Evolutionary conservation across 2,888 invertebrate genomes (phyloP).

Genomic region (Agriopis aurantiaria): DNA sequence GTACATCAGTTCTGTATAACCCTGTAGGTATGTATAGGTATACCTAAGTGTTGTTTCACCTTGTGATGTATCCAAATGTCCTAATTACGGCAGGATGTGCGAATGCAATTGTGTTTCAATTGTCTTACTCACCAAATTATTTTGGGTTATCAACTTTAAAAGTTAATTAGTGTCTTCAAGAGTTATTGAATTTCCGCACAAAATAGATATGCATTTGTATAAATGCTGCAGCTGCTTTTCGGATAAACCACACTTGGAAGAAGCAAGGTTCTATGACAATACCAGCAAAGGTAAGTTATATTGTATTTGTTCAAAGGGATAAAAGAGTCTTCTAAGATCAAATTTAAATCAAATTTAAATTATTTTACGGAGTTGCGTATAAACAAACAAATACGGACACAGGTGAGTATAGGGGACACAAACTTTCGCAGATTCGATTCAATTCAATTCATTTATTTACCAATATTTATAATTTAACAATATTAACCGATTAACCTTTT

Average conservation of each 20-base stretch:
- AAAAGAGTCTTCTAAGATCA: background rate
- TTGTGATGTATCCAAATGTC: background rate
- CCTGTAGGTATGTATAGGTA: background rate
- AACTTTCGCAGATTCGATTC: too few species aligned
- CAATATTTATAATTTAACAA: too few species aligned
- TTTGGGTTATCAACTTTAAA: slow-evolving; percentile 41
- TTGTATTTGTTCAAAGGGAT: too few species aligned
- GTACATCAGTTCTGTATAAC: too few species aligned
- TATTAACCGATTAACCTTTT: too few species aligned
- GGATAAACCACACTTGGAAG: background rate
- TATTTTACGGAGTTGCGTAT: too few species aligned
- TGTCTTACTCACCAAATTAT: slow-evolving; percentile 38
- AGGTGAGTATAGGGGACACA: too few species aligned
- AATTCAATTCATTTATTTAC: too few species aligned
- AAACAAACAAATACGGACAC: too few species aligned
- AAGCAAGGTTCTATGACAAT: background rate
- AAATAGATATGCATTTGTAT: slow-evolving; percentile 49
- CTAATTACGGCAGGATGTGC: slow-evolving; percentile 32
- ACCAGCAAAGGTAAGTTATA: slow-evolving; percentile 41
- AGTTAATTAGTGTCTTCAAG: slow-evolving; percentile 31
- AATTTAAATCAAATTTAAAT: too few species aligned
- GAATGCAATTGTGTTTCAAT: slow-evolving; percentile 34
- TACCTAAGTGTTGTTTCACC: background rate
- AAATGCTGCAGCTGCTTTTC: slow-evolving; percentile 36
- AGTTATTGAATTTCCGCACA: slow-evolving; percentile 44